Base-by-base conservation (phyloP, 2,888 invertebrate species). In the Glyphotaelius pellucidus region DNA sequence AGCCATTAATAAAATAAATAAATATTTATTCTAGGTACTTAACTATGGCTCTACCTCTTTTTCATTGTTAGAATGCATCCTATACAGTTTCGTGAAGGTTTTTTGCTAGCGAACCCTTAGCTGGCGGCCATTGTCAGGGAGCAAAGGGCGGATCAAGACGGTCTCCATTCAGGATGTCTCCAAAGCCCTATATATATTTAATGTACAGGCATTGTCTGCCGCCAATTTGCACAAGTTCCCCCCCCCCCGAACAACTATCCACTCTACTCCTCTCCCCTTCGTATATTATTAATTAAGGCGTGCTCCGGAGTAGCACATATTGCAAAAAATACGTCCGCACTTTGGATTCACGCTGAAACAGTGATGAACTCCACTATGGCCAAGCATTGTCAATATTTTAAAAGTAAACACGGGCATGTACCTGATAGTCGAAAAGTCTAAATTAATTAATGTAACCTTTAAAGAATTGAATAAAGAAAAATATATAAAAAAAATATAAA, bases 91-190 rank as follows among this genome's bases (percentile, higher is more conserved):
- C 67, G 25, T 67, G 67, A 67, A 67, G 67, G 67, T 67, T 67
- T 86, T 89, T 89, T 89, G 88, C 32, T 79, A 35, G 38, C 80
- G 15, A 79, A 80, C 88, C 88, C 88, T 79, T 79, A 14, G 86
- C 42, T 86, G 79, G 32, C 67, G 88, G 80, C 32, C 88, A 79
- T 89, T 89, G 88, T 89, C 11, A 79, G 79, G 35, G 42, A 80
- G 88, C 67, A 88, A 86, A 88, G 79, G 88, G 67, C 67, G 88
- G 88, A 35, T 89, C 35, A 89, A 79, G 88, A 89, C 79, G 88
- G 67, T 89, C 80, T 89, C 88, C 88, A 79, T 89, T 89, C 79
- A 35, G 42, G 79, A 89, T 89, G 88, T 89, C 88, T 80, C 79
- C 88, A 25, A 38, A 32, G 88, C 79, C 25, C 31, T 79, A 79